phyloP scores from a whole-genome alignment of 2,797 vertebrate species.

The Rhinoraja longicauda region DNA sequence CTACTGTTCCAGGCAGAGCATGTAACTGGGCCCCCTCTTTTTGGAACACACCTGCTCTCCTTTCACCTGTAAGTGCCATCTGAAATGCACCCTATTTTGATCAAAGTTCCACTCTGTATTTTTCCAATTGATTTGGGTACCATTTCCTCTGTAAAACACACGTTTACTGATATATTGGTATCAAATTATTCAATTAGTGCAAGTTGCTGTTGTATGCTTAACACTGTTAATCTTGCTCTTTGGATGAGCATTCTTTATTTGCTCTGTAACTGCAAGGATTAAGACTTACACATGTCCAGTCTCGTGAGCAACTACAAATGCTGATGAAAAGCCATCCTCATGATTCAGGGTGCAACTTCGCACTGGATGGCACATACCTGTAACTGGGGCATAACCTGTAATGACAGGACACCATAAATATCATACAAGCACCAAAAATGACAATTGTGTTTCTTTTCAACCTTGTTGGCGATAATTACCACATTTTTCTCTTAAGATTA shows the following conservation, averaged over 20 bases:
- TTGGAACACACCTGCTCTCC: no score
- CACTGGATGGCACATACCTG: constrained; percentile 95
- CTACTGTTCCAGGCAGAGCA: neutral
- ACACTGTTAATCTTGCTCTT: neutral
- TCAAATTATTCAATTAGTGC: neutral
- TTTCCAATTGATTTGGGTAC: neutral
- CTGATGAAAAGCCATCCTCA: constrained; percentile 95
- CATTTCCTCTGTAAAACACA: neutral
- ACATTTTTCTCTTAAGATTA: neutral
- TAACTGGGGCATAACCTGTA: constrained; percentile 90
- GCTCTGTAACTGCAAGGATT: neutral
- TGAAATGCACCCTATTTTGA: neutral
- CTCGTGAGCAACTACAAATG: constrained; percentile 95
- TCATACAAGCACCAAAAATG: neutral
- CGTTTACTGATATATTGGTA: neutral
- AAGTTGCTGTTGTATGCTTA: neutral
- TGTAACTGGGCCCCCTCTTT: neutral
- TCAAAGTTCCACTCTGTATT: neutral
- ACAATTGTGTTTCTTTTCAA: neutral
- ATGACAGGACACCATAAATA: constrained; percentile 39
- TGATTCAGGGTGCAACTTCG: constrained; percentile 97
- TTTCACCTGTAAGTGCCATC: neutral
- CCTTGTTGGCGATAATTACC: neutral
- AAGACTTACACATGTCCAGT: constrained; percentile 94
- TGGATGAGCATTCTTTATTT: neutral